These are phyloP conservation scores for Argyresthia goedartella DNA, from an alignment of 2,888 invertebrate genomes.

Conservation along the genomic window DNA sequence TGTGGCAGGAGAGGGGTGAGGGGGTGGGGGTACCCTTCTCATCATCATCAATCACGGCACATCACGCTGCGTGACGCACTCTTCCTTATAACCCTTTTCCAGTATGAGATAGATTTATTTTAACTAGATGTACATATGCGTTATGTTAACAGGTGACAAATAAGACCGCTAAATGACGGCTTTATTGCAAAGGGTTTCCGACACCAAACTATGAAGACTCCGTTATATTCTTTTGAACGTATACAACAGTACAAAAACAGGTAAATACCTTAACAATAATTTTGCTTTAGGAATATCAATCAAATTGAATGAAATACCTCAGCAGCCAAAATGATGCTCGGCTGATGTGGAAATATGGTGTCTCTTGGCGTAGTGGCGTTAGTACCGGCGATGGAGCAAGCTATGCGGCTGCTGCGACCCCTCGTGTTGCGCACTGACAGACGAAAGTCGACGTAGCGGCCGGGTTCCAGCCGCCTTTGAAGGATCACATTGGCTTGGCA, in stretches of 20 bases:
- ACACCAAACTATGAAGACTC: too few relatives aligned
- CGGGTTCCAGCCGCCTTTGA: conserved; percentile 80
- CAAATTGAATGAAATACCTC: conserved; percentile 67
- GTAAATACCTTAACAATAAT: too few relatives aligned
- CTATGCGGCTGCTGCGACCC: conserved; percentile 80
- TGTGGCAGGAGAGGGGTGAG: conserved; percentile 14
- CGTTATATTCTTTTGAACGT: too few relatives aligned
- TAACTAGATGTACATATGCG: too few relatives aligned
- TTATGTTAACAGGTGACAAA: too few relatives aligned
- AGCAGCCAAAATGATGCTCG: conserved; percentile 79
- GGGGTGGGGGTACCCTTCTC: conserved; percentile 21
- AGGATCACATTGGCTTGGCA: conserved; percentile 91
- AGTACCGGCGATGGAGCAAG: conserved; percentile 86
- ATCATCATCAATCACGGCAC: conserved; percentile 51
- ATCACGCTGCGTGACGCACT: conserved; percentile 30
- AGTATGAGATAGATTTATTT: too few relatives aligned
- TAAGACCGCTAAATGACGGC: too few relatives aligned
- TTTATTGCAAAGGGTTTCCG: too few relatives aligned
- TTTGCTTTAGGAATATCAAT: too few relatives aligned
- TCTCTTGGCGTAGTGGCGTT: conserved; percentile 88
- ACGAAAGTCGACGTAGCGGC: conserved; percentile 87
- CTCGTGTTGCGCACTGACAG: conserved; percentile 80
- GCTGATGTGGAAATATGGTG: conserved; percentile 85
- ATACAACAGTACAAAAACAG: too few relatives aligned
- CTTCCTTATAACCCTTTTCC: conserved; percentile 23